phyloP scores from a whole-genome alignment of 2,113 vertebrate species.

The Lophura nycthemera region DNA sequence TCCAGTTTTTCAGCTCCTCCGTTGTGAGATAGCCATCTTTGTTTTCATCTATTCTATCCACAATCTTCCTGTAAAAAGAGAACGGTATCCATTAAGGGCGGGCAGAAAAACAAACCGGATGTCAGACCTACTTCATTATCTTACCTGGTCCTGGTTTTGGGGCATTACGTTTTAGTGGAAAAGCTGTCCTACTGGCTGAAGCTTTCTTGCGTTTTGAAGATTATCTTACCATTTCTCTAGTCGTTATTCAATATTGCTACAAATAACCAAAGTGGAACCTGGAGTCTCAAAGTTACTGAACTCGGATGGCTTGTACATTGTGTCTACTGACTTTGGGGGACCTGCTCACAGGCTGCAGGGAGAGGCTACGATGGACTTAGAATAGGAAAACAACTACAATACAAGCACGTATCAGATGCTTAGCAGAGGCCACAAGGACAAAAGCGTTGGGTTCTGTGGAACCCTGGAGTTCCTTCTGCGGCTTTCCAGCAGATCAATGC shows the following conservation, averaged over 20 bases:
- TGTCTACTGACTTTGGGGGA: not conserved
- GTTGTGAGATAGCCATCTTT: slow-evolving; percentile 87
- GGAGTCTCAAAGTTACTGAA: not conserved
- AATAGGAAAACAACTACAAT: not conserved
- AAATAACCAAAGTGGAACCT: not conserved
- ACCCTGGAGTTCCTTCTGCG: not conserved
- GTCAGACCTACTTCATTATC: not conserved
- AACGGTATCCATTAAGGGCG: not conserved
- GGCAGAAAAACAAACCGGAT: not conserved
- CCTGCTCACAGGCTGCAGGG: fast-evolving
- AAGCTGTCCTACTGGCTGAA: not conserved
- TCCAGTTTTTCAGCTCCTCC: slow-evolving; percentile 93
- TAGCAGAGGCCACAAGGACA: not conserved
- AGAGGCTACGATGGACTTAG: not conserved
- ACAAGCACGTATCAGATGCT: not conserved
- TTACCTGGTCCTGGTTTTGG: not conserved
- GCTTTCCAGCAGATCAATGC: not conserved
- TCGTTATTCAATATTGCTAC: not conserved
- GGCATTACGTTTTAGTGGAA: too few relatives aligned
- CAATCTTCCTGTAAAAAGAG: slow-evolving; percentile 87
- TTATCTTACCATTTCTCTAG: not conserved
- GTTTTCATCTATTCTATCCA: slow-evolving; percentile 90
- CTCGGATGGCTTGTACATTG: too few relatives aligned
- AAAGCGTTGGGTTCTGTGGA: not conserved
- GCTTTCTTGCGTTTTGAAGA: not conserved